phyloP scores from a whole-genome alignment of 2,888 invertebrate genomes.

The Drosophila anomelani region DNA sequence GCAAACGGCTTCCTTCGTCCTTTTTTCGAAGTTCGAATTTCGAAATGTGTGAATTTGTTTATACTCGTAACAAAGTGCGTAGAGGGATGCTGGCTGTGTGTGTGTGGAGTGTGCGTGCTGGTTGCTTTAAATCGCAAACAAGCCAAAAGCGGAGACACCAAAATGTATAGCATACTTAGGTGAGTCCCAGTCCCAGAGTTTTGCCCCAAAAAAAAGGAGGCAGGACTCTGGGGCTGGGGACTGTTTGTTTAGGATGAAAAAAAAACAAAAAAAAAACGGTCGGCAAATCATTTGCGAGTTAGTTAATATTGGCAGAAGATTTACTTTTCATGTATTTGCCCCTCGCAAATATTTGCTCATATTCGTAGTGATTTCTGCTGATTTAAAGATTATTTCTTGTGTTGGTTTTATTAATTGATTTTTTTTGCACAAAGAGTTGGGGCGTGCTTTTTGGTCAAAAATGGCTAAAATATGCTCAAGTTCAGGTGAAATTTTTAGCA shows the following conservation, averaged over 20 bases:
- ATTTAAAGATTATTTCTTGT: slow-evolving; percentile 21
- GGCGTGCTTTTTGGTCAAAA: not conserved
- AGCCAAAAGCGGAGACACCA: slow-evolving; percentile 43
- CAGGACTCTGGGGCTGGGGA: not conserved
- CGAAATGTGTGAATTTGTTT: slow-evolving; percentile 77
- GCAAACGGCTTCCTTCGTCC: slow-evolving; percentile 42
- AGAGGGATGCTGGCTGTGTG: slow-evolving; percentile 3
- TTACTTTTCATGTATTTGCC: slow-evolving; percentile 40
- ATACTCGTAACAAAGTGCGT: slow-evolving; percentile 42
- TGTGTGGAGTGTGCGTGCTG: slow-evolving; percentile 14
- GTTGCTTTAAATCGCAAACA: slow-evolving; percentile 48
- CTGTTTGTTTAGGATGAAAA: slow-evolving; percentile 43
- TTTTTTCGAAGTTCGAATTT: slow-evolving; percentile 71
- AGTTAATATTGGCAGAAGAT: slow-evolving; percentile 43
- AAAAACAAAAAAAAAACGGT: slow-evolving; percentile 24
- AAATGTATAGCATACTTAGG: slow-evolving; percentile 65
- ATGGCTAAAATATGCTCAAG: too few species aligned
- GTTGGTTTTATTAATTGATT: slow-evolving; percentile 36
- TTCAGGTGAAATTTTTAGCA: too few species aligned
- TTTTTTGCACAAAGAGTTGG: not conserved
- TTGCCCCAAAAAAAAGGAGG: not conserved
- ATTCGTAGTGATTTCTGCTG: slow-evolving; percentile 39
- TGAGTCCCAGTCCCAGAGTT: slow-evolving; percentile 58
- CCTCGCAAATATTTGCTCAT: slow-evolving; percentile 37
- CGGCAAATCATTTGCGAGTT: slow-evolving; percentile 42